These are phyloP conservation scores for Saccostrea glomerata DNA, from an alignment of 1,140 invertebrate species.

Conservation along the genomic window DNA sequence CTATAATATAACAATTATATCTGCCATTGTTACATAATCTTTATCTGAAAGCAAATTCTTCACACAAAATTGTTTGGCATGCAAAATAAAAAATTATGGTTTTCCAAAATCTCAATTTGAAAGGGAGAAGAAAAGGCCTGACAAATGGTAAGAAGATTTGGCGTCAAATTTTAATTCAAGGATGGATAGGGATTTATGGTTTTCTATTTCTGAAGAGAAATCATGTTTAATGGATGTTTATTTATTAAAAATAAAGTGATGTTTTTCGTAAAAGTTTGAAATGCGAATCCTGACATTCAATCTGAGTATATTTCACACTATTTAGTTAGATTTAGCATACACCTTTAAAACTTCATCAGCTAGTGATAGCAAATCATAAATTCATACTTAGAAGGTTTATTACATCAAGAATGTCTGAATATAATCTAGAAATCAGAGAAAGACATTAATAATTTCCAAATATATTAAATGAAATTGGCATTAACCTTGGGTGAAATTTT, in stretches of 20 bases:
- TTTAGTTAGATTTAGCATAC: not conserved
- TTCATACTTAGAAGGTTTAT: slow-evolving; percentile 8
- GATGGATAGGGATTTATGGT: slow-evolving; percentile 7
- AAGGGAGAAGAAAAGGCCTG: slow-evolving; percentile 10
- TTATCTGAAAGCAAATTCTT: slow-evolving; percentile 11
- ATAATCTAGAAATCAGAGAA: slow-evolving; percentile 8
- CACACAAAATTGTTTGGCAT: slow-evolving; percentile 14
- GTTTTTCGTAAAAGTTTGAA: not conserved
- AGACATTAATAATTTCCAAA: not conserved
- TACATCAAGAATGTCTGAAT: slow-evolving; percentile 3
- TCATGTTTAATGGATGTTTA: slow-evolving; percentile 27
- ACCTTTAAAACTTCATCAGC: not conserved
- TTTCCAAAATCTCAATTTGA: not conserved
- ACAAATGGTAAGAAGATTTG: not conserved
- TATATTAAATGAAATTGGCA: not conserved
- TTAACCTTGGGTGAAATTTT: not conserved
- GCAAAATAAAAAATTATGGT: not conserved
- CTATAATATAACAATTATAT: slow-evolving; percentile 28
- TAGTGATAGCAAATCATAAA: not conserved
- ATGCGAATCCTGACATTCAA: not conserved
- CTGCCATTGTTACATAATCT: slow-evolving; percentile 24
- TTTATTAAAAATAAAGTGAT: not conserved
- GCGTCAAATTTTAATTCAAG: slow-evolving; percentile 29
- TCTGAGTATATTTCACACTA: slow-evolving; percentile 14
- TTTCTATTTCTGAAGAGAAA: slow-evolving; percentile 33